Conservation (phyloP, 1,140 invertebrate species). For the Antheraea mylitta region DNA sequence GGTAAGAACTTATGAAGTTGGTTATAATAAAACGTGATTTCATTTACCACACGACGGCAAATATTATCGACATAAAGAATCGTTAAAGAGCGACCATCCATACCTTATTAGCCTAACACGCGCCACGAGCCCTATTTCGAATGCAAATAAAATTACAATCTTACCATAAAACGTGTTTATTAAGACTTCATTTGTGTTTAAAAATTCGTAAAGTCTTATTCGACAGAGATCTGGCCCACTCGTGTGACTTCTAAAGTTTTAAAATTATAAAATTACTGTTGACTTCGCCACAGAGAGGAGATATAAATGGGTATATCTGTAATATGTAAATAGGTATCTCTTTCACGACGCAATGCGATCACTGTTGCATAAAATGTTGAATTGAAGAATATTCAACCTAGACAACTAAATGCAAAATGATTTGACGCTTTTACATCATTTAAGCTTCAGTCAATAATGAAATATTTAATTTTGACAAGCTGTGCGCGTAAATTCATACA, state of each 20-base stretch:
- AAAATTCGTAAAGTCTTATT: constrained; percentile 73
- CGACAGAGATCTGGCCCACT: constrained; percentile 45
- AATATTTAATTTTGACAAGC: too few species aligned
- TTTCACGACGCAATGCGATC: constrained; percentile 55
- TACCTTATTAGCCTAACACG: constrained; percentile 67
- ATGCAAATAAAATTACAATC: constrained; percentile 67
- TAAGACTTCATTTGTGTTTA: constrained; percentile 68
- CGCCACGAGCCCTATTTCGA: constrained; percentile 54
- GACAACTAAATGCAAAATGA: too few species aligned
- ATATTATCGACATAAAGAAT: constrained; percentile 42
- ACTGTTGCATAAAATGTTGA: constrained; percentile 52
- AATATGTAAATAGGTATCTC: constrained; percentile 54
- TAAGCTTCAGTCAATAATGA: too few species aligned
- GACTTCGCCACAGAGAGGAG: constrained; percentile 50
- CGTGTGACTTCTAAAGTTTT: constrained; percentile 53
- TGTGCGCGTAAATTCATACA: too few species aligned
- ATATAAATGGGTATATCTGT: constrained; percentile 53
- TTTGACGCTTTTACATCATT: too few species aligned
- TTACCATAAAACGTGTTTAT: constrained; percentile 67
- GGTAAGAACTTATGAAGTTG: constrained; percentile 35
- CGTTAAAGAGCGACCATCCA: constrained; percentile 49
- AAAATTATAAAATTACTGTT: constrained; percentile 70
- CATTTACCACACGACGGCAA: constrained; percentile 40
- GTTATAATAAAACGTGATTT: constrained; percentile 42
- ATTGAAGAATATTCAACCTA: constrained; percentile 16